Base-by-base conservation (phyloP, 2,888 invertebrate genomes). In the Volucella inanis region DNA sequence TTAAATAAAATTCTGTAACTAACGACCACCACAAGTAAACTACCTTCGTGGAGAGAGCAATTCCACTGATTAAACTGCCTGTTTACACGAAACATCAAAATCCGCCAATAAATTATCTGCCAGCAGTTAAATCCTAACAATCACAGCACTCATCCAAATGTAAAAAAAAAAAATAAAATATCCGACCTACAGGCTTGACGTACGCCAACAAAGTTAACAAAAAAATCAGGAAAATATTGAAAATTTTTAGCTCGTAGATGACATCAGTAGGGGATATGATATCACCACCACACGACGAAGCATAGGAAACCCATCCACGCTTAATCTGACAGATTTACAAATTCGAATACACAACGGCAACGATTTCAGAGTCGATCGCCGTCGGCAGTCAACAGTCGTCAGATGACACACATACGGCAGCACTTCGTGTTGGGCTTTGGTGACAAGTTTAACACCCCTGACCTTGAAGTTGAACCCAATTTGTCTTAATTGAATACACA, bases 401-500 rank as follows among this genome's bases (percentile, higher is more conserved):
- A 59, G 39, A 59, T 14, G 41, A 41, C 39, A 59, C 41, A 15
- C 57, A 59, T 14, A 31, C 31, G 31, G 31, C 31, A 22, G 47
- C 55, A 74, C 55, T 41, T 31, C 15, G 22, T 38, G 18, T 18
- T 18, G 18, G 52, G 55, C 47, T 15, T 49, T 39, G 68, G 74
- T 31, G 54, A 78, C 62, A 74, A 64, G 45, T 74, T 64, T 15
- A 74, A 64, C 74, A 74, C 64, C 52, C 49, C 62, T 74, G 79
- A 79, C 83, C 79, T 83, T 79, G 74, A 61, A 65, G 79, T 57
- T 67, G 79, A 64, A 83, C 68, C 47, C 68, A 83, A 83, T 83
- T 83, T 79, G 79, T 83, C 83, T 74, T 83, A 79, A 83, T 83
- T 83, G 79, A 83, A 79, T 6, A 31, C 76, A 82, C 83, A 78